A percentile compares a stretch with the other conserved stretches of the same genome.
phyloP scores from a whole-genome alignment of 2,113 vertebrate genomes.

The Ovis aries region ARS-UI_Ramb_v3.0 NC_056060.1:19826001-19826500 shows the following conservation, averaged over 20 bases:
- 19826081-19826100: background rate
- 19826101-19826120: background rate
- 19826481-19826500: background rate
- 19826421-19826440: background rate
- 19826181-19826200: background rate
- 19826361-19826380: background rate
- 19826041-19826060: background rate
- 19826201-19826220: background rate
- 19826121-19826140: background rate
- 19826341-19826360: slow-evolving; percentile 15
- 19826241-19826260: background rate
- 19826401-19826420: background rate
- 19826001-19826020: background rate
- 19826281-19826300: background rate
- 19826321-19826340: background rate
- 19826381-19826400: background rate
- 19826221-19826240: background rate
- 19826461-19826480: background rate
- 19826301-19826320: background rate
- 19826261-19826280: slow-evolving; percentile 4
- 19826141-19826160: background rate
- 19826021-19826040: background rate
- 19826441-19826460: background rate
- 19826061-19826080: background rate
- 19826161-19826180: background rate